Conservation (phyloP, 2,888 invertebrate species). For the Andrena hattorfiana region DNA sequence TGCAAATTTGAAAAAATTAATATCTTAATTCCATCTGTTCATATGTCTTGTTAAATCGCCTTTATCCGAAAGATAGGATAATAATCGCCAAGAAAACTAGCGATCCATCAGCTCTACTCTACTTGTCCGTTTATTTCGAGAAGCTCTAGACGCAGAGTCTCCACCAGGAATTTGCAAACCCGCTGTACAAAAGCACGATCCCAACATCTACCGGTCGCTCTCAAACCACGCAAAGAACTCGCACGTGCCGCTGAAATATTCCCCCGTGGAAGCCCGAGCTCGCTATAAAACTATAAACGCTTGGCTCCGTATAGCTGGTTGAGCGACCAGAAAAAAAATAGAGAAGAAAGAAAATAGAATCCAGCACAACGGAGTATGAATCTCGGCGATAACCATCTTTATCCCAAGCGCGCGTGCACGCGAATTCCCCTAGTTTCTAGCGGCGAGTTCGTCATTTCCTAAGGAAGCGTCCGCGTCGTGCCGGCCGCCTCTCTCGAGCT, state of each 20-base stretch:
- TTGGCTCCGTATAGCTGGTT: neutral
- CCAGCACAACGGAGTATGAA: neutral
- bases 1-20: too few relatives aligned
- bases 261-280: neutral
- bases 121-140: neutral
- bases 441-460: conserved; percentile 34
- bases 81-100: too few relatives aligned
- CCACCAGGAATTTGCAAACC: neutral
- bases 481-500: conserved; percentile 6
- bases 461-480: conserved; percentile 38
- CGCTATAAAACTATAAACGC: neutral
- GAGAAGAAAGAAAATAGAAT: neutral
- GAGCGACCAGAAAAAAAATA: too few relatives aligned
- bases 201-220: neutral
- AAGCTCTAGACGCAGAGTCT: neutral
- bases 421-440: conserved; percentile 39
- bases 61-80: too few relatives aligned
- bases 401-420: neutral
- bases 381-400: conserved; percentile 30
- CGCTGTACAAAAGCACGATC: neutral
- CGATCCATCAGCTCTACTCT: neutral
- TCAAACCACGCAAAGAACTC: neutral
- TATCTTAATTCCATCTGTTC: too few relatives aligned
- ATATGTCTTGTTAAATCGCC: too few relatives aligned
- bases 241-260: neutral